phyloP scores from a whole-genome alignment of 2,797 vertebrate genomes.

The Pangasius mekongensis region DNA sequence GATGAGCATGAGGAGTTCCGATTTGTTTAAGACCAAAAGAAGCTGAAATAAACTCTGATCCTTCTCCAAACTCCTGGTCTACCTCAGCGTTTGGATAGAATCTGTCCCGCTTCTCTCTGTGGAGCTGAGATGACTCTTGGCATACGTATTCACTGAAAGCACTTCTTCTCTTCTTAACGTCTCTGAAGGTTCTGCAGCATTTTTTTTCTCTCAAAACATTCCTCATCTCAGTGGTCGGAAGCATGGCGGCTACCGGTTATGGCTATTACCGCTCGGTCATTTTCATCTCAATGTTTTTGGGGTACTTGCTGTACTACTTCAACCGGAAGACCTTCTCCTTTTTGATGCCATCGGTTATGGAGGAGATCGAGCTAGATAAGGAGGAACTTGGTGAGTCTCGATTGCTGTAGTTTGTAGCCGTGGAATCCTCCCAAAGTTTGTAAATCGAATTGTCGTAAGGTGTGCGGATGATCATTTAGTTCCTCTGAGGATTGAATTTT shows the following conservation, averaged over 20 bases:
- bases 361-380: conserved; percentile 91
- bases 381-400: conserved; percentile 88
- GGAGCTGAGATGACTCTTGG: conserved; percentile 10
- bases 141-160: neutral
- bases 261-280: conserved; percentile 84
- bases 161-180: neutral
- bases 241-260: conserved; percentile 83
- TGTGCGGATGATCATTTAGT: neutral
- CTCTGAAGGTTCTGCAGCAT: neutral
- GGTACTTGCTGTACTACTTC: conserved; percentile 95
- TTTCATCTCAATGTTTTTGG: conserved; percentile 91
- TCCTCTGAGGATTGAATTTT: neutral
- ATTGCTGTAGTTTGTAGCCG: neutral
- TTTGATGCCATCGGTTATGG: conserved; percentile 93
- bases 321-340: conserved; percentile 98
- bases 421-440: neutral
- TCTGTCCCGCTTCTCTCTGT: neutral
- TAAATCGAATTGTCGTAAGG: neutral
- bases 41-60: neutral
- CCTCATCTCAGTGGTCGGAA: conserved; percentile 3
- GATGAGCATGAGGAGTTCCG: neutral
- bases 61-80: neutral
- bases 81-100: neutral
- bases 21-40: neutral
- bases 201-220: neutral